Conservation (phyloP, 1,140 invertebrate species). For the Drosophila hydei region DNA sequence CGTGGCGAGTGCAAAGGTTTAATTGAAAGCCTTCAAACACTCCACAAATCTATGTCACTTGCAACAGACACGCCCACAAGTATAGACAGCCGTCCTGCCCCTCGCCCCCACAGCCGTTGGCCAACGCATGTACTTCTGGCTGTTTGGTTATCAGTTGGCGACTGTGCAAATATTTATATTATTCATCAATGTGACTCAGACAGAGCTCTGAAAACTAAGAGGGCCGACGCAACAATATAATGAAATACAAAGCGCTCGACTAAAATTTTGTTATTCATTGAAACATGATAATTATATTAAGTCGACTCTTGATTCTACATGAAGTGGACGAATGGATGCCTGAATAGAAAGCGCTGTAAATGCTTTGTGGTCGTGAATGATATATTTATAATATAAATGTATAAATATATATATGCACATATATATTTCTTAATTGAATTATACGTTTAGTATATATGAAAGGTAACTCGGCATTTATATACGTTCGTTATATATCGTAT, state of each 20-base stretch:
- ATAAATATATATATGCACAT: neutral
- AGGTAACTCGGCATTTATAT: neutral
- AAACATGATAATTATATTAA: slow-evolving; percentile 41
- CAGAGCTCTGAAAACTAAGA: slow-evolving; percentile 4
- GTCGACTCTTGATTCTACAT: neutral
- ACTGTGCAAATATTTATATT: slow-evolving; percentile 41
- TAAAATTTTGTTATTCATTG: slow-evolving; percentile 18
- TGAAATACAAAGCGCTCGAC: neutral
- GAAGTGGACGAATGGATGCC: neutral
- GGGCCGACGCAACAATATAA: neutral
- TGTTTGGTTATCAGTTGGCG: slow-evolving; percentile 38
- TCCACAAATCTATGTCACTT: too few relatives aligned
- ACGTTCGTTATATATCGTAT: too few relatives aligned
- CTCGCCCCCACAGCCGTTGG: neutral
- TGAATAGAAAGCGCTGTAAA: slow-evolving; percentile 16
- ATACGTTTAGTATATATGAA: neutral
- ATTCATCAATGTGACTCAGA: slow-evolving; percentile 45
- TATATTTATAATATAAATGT: too few relatives aligned
- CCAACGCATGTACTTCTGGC: slow-evolving; percentile 8
- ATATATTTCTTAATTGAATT: slow-evolving; percentile 1
- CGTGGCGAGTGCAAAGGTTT: too few relatives aligned
- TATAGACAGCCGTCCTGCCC: neutral
- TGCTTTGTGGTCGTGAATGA: neutral
- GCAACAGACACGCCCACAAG: neutral
- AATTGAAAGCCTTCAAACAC: too few relatives aligned